Evolutionary conservation across 2,888 invertebrate genomes (phyloP).

Genomic region (Drosophila maculinotata): DNA sequence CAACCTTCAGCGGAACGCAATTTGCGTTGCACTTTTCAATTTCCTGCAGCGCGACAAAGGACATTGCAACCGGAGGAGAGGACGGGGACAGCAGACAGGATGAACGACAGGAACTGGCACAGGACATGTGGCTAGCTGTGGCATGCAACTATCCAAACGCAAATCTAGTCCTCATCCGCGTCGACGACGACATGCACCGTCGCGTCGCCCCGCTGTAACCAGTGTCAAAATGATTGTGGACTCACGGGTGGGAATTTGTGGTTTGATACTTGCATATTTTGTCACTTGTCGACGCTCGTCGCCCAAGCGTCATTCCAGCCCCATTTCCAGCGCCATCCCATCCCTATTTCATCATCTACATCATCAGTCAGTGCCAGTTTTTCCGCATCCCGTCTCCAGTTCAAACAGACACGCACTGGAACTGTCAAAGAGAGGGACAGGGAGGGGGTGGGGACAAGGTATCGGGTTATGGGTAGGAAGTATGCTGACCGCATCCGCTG

Average conservation of each 20-base stretch:
- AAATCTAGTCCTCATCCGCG: conserved; percentile 69
- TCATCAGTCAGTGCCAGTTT: conserved; percentile 55
- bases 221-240: conserved; percentile 81
- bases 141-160: conserved; percentile 75
- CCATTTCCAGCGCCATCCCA: background rate
- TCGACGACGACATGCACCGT: conserved; percentile 10
- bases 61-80: conserved; percentile 18
- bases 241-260: conserved; percentile 80
- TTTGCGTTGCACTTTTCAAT: conserved; percentile 79
- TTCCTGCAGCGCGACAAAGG: conserved; percentile 63
- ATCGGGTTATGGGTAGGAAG: background rate
- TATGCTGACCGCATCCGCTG: conserved; percentile 62
- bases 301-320: conserved; percentile 11
- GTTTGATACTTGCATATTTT: conserved; percentile 81
- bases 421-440: background rate
- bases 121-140: conserved; percentile 52
- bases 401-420: conserved; percentile 25
- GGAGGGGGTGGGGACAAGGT: background rate
- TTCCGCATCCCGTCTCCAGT: conserved; percentile 10
- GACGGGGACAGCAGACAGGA: conserved; percentile 7
- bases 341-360: conserved; percentile 21
- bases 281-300: conserved; percentile 63
- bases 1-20: conserved; percentile 69
- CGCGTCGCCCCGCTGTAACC: conserved; percentile 55
- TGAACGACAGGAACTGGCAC: conserved; percentile 34